Conservation (phyloP, 2,113 vertebrate species). For the Polypterus bichir region DNA sequence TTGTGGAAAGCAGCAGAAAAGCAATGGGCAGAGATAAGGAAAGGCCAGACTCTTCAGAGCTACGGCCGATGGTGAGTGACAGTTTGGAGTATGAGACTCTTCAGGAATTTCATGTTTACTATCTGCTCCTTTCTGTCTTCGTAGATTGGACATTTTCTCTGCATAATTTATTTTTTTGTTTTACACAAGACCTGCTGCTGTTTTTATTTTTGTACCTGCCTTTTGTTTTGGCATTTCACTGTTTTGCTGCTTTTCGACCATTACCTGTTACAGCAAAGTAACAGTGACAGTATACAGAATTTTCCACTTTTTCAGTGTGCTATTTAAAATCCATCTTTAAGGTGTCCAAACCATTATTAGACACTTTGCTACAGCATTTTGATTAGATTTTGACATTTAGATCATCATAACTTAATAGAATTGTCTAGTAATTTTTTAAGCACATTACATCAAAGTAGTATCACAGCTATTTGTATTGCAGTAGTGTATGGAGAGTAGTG, state of each 20-base stretch:
- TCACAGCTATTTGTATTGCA: too few species aligned
- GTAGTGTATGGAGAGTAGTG: too few species aligned
- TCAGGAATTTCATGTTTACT: conserved; percentile 87
- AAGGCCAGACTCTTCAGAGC: conserved; percentile 63
- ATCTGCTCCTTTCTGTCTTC: conserved; percentile 78
- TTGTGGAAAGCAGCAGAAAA: conserved; percentile 87
- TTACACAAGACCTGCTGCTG: conserved; percentile 82
- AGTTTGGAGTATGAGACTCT: conserved; percentile 61
- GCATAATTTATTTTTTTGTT: conserved; percentile 66
- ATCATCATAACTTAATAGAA: conserved; percentile 18
- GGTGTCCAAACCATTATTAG: conserved; percentile 9
- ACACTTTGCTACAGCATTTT: conserved; percentile 21
- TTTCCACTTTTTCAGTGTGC: conserved; percentile 16
- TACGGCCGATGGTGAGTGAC: conserved; percentile 96
- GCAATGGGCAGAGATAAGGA: conserved; percentile 63
- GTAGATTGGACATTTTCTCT: conserved; percentile 80
- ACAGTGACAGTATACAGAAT: conserved; percentile 39
- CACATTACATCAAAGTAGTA: too few species aligned
- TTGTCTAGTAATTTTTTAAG: neutral
- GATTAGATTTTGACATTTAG: conserved; percentile 23
- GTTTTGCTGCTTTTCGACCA: conserved; percentile 69
- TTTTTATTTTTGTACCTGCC: conserved; percentile 87
- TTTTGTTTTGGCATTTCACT: conserved; percentile 77
- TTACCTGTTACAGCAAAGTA: conserved; percentile 62
- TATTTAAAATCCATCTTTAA: conserved; percentile 15